Evolutionary conservation across 1,140 invertebrate genomes (phyloP), one percentile per base, ranked within the genome.

Genomic region (Drosophila santomea): DNA sequence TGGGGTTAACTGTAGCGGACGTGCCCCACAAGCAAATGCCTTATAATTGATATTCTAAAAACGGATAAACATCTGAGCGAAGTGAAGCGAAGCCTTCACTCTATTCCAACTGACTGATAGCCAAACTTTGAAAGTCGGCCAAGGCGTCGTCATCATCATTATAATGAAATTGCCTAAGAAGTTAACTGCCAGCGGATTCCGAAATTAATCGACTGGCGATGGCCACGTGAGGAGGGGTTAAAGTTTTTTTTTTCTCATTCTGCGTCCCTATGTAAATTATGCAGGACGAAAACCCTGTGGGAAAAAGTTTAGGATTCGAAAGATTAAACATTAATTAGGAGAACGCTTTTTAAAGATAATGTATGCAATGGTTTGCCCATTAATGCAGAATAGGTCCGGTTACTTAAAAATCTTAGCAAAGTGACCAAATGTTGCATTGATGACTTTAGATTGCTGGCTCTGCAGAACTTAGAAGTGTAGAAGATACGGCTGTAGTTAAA

Each of bases 11-110:
- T 74, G 71, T 45, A 61, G 67, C 76, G 75, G 71, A 86, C 81
- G 81, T 90, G 86, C 72, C 55, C 59, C 83, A 66, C 79, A 80
- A 80, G 73, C 79, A 90, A 90, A 90, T 90, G 82, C 90, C 76
- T 80, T 90, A 90, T 90, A 90, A 90, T 90, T 90, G 86, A 88
- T 90, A 90, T 90, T 90, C 86, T 69, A 74, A 83, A 90, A 90
- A 90, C 82, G 86, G 88, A 88, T 88, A 88, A 80, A 69, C 84
- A 88, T 88, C 84, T 54, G 51, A 62, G 54, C 28, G 32, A 43
- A 71, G 64, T 36, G 32, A 38, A 71, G 48, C 48, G 25, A 41
- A 47, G 48, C 45, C 47, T 60, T 38, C 61, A 55, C 50, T 63
- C 59, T 43, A 39, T 43, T 32, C 15, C 50, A 36, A 20, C 45